A percentile compares a stretch with the other conserved stretches of the same genome.
These are phyloP conservation scores for Rhinolophus ferrumequinum DNA, from an alignment of 2,113 vertebrate genomes.

Conservation along the genomic window DNA sequence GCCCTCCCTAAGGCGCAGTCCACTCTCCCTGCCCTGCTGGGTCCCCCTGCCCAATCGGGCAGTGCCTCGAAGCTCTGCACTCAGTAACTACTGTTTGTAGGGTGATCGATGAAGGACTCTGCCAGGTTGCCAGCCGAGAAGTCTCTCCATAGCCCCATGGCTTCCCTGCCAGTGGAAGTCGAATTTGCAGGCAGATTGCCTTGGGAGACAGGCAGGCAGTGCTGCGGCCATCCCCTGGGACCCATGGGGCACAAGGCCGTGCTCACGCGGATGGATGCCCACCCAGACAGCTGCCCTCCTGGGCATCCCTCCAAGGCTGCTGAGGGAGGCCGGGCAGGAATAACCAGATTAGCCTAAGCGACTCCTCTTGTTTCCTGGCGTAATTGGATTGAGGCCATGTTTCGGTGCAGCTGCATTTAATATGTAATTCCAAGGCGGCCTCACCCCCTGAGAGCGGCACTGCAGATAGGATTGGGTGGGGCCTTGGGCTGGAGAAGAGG, in stretches of 20 bases:
- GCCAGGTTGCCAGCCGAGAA: neutral
- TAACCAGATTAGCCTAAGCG: slow-evolving; percentile 81
- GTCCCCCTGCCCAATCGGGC: neutral
- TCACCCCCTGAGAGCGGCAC: neutral
- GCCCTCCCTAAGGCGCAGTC: neutral
- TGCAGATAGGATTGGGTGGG: neutral
- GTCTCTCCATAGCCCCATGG: neutral
- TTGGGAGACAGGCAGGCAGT: fast-evolving
- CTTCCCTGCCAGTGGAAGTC: neutral
- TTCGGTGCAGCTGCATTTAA: slow-evolving; percentile 76
- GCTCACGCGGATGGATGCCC: neutral
- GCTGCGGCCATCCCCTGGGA: neutral
- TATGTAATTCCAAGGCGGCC: slow-evolving; percentile 64
- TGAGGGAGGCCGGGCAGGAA: neutral
- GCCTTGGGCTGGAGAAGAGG: neutral
- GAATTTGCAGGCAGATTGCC: fast-evolving
- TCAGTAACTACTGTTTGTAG: neutral
- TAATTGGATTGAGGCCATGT: slow-evolving; percentile 79
- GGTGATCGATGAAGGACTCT: neutral
- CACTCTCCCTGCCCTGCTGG: neutral
- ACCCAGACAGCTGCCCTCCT: slow-evolving; percentile 42
- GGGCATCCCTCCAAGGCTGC: slow-evolving; percentile 37
- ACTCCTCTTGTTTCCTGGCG: slow-evolving; percentile 77
- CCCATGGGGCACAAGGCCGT: fast-evolving
- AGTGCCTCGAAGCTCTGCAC: fast-evolving